phyloP scores from a whole-genome alignment of 2,113 vertebrate genomes.

The Acanthisitta chloris region DNA sequence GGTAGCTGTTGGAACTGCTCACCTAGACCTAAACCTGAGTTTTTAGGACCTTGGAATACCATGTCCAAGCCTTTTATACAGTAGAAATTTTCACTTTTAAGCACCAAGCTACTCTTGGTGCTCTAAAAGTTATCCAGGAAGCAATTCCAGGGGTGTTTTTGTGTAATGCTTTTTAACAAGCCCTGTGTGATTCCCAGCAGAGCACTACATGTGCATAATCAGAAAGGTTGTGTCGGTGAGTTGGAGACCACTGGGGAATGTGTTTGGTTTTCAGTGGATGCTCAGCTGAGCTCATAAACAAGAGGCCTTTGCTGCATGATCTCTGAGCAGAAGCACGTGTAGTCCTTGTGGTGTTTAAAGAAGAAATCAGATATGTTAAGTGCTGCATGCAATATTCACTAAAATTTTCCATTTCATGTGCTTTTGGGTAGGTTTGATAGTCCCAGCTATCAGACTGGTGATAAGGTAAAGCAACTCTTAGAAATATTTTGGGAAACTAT shows the following conservation, averaged over 20 bases:
- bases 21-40: neutral
- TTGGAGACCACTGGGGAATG: neutral
- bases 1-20: fast-evolving
- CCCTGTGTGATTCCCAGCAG: fast-evolving
- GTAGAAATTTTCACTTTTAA: neutral
- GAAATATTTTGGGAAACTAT: neutral
- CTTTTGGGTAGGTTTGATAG: neutral
- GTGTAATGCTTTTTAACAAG: neutral
- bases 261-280: neutral
- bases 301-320: neutral
- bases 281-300: neutral
- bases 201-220: neutral
- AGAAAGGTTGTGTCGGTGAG: neutral
- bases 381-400: neutral
- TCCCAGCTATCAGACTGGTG: neutral
- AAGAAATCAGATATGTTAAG: neutral
- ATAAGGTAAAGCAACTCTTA: neutral
- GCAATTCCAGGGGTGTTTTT: neutral
- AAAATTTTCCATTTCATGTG: neutral
- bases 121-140: neutral
- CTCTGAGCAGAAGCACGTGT: neutral
- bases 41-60: neutral
- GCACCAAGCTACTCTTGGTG: neutral
- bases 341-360: neutral
- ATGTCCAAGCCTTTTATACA: fast-evolving